These are phyloP conservation scores for Carpatolechia fugitivella DNA, from an alignment of 2,888 invertebrate species.

Conservation along the genomic window DNA sequence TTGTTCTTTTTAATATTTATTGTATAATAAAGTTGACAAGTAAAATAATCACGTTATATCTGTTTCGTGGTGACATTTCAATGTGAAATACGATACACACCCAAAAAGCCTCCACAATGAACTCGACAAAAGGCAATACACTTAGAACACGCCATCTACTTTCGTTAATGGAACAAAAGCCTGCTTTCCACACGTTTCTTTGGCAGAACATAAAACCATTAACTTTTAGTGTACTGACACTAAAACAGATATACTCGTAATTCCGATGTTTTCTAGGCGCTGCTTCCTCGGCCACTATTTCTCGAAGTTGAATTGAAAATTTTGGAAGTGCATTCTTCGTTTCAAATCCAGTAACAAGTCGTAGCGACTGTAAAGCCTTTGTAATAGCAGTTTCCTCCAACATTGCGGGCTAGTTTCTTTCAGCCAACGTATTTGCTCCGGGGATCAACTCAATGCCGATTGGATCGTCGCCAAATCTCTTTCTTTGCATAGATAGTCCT, in stretches of 20 bases:
- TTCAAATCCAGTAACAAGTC: constrained; percentile 4
- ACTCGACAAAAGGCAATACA: too few species aligned
- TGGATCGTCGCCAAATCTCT: constrained; percentile 17
- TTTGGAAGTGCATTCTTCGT: background rate
- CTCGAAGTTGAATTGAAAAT: background rate
- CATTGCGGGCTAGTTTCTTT: constrained; percentile 7
- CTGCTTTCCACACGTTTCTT: background rate
- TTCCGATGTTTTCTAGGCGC: background rate
- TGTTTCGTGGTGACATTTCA: too few species aligned
- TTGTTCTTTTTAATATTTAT: too few species aligned
- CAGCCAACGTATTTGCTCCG: constrained; percentile 8
- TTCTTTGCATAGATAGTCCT: constrained; percentile 11
- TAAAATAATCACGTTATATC: too few species aligned
- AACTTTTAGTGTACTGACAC: background rate
- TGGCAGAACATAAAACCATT: background rate
- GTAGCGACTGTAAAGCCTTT: constrained; percentile 3
- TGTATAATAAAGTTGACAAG: too few species aligned
- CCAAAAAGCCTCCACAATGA: too few species aligned
- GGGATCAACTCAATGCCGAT: constrained; percentile 11
- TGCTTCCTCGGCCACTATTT: background rate
- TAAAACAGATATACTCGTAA: background rate
- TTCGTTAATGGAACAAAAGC: background rate
- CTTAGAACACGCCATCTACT: too few species aligned
- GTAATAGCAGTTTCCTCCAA: constrained; percentile 3
- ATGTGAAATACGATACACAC: too few species aligned